Evolutionary conservation across 2,797 vertebrate species (phyloP), one percentile per base, ranked within the genome.

Genomic region (Diplodus puntazzo): DNA sequence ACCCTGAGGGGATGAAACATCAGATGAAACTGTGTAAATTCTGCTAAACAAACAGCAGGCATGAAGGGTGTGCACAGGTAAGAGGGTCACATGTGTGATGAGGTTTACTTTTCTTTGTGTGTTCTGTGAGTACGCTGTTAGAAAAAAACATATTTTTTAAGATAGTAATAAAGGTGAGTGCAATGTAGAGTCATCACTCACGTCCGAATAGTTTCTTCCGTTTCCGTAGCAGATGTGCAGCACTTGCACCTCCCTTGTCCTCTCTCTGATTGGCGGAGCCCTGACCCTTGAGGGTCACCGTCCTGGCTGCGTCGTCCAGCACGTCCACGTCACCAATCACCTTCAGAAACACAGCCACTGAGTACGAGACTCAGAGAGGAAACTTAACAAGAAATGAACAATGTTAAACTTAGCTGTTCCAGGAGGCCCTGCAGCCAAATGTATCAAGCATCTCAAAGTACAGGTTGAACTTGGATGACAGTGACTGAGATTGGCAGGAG

Each of bases 271-370:
- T 43, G 85, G 79, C 82, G 0, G 3, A 2, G 7, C 92, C 87
- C 73, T 92, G 89, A 77, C 84, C 77, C 1, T 78, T 79, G 50
- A 62, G 30, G 72, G 79, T 54, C 62, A 64, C 60, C 73, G 89
- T 86, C 46, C 76, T 81, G n/a, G 86, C 79, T 39, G 81, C 62
- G 14, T 85, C 80, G 20, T 63, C 88, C 45, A 88, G 77, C 43
- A 80, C 88, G 52, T 93, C 87, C 77, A 93, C 74, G 61, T 96
- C 95, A 70, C 96, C 96, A 65, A 96, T 94, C 53, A 96, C 95
- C 97, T 99, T 87, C 88, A 82, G 64, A 49, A 67, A 77, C 50
- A 21, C 23, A 21, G 21, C 21, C 17, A 8, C 43, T 10, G 49
- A 1, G 53, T 1, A 50, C 2, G 43, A 50, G 18, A 54, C 39